phyloP scores from a whole-genome alignment of 2,888 invertebrate species.

The Tuberolachnus salignus region DNA sequence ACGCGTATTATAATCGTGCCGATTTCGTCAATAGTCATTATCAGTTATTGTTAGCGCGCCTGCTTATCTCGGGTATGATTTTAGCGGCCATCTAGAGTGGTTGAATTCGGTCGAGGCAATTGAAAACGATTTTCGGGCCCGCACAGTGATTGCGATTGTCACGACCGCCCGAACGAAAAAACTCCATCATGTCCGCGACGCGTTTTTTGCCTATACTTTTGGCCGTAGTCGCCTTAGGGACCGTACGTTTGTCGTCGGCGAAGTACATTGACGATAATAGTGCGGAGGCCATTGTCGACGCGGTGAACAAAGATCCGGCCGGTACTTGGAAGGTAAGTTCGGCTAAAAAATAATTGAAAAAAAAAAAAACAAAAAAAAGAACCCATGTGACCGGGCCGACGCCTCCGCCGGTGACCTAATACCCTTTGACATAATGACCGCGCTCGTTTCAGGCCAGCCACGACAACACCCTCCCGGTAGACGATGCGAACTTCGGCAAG shows the following conservation, averaged over 20 bases:
- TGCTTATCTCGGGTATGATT: no score
- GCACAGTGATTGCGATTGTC: no score
- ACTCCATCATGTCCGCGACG: no score
- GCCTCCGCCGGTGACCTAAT: no score
- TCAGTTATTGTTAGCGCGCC: no score
- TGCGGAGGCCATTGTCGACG: conserved; percentile 3
- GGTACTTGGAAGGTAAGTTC: conserved; percentile 29
- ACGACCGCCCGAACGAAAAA: not conserved
- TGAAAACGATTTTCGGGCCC: not conserved
- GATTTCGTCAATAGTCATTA: no score
- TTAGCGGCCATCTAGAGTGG: no score
- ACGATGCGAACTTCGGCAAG: not conserved
- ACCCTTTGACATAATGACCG: not conserved
- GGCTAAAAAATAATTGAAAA: not conserved
- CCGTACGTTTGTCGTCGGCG: not conserved
- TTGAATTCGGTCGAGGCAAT: not conserved
- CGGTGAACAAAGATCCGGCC: conserved; percentile 3
- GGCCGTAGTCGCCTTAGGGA: not conserved
- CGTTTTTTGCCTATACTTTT: not conserved
- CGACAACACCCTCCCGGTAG: conserved; percentile 12
- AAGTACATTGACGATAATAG: not conserved
- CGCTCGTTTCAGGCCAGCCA: conserved; percentile 13
- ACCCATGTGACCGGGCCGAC: no score
- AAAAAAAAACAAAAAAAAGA: not conserved
- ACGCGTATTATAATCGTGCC: no score